Percentiles rank a stretch among this genome's conserved stretches.
These are phyloP conservation scores for Chironomus riparius DNA, from an alignment of 2,888 invertebrate genomes.

Conservation along the genomic window DNA sequence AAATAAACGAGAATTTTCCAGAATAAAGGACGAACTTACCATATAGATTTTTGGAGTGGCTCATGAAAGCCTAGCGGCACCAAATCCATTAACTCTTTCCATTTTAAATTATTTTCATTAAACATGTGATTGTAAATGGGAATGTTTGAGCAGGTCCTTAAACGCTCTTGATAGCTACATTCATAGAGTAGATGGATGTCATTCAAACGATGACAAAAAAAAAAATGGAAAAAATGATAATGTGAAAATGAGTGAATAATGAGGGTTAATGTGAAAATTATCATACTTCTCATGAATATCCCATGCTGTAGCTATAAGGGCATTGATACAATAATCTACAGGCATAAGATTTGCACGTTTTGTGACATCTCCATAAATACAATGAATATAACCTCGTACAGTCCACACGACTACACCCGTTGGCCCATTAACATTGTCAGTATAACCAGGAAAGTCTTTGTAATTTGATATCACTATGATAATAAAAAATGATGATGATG, in stretches of 20 bases:
- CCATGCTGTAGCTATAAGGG: slow-evolving; percentile 43
- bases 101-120: slow-evolving; percentile 41
- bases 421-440: slow-evolving; percentile 44
- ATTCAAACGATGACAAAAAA: neutral
- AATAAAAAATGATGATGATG: slow-evolving; percentile 11
- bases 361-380: slow-evolving; percentile 39
- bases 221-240: neutral
- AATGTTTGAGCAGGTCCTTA: slow-evolving; percentile 32
- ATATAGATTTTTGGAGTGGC: slow-evolving; percentile 42
- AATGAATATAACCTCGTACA: slow-evolving; percentile 41
- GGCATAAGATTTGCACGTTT: slow-evolving; percentile 42
- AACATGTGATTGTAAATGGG: slow-evolving; percentile 44
- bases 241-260: too few species aligned
- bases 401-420: slow-evolving; percentile 42
- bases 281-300: slow-evolving; percentile 40
- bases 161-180: neutral
- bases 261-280: neutral
- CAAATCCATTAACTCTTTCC: slow-evolving; percentile 43
- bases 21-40: slow-evolving; percentile 35
- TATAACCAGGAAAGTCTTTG: slow-evolving; percentile 44
- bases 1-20: neutral
- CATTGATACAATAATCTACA: slow-evolving; percentile 44
- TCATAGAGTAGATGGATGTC: neutral
- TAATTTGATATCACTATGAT: slow-evolving; percentile 42
- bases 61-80: slow-evolving; percentile 41